phyloP scores from a whole-genome alignment of 2,888 invertebrate genomes.

The Protophormia terraenovae region DNA sequence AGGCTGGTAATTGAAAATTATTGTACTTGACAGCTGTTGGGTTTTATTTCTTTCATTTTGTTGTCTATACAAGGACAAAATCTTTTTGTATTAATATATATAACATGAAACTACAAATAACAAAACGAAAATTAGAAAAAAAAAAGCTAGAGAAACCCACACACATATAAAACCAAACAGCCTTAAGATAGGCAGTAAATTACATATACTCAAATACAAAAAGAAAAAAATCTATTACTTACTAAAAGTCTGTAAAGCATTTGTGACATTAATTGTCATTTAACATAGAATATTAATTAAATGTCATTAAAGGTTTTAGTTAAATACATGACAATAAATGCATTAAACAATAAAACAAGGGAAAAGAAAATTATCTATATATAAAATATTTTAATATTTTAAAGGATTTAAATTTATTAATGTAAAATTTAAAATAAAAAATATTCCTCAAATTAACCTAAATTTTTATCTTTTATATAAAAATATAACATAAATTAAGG shows the following conservation, averaged over 20 bases:
- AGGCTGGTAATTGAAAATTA: slow-evolving; percentile 51
- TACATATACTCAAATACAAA: background rate
- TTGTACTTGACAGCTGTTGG: slow-evolving; percentile 53
- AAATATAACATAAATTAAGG: too few relatives aligned
- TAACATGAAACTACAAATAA: slow-evolving; percentile 3
- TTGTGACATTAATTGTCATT: slow-evolving; percentile 50
- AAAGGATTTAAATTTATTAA: too few relatives aligned
- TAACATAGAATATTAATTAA: slow-evolving; percentile 23
- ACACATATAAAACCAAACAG: background rate
- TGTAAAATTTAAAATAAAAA: too few relatives aligned
- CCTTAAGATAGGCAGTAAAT: slow-evolving; percentile 25
- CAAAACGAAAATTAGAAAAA: background rate
- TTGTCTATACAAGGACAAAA: slow-evolving; percentile 22
- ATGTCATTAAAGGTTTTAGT: slow-evolving; percentile 1
- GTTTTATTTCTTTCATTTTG: background rate
- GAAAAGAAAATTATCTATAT: background rate
- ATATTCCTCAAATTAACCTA: too few relatives aligned
- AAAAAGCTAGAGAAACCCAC: background rate
- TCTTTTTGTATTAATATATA: background rate
- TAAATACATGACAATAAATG: background rate
- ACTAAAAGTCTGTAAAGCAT: slow-evolving; percentile 13
- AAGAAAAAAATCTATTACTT: slow-evolving; percentile 1
- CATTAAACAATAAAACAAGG: background rate
- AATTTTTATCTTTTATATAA: too few relatives aligned
- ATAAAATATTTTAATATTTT: too few relatives aligned